phyloP scores from a whole-genome alignment of 2,113 vertebrate species.

The Lontra canadensis region DNA sequence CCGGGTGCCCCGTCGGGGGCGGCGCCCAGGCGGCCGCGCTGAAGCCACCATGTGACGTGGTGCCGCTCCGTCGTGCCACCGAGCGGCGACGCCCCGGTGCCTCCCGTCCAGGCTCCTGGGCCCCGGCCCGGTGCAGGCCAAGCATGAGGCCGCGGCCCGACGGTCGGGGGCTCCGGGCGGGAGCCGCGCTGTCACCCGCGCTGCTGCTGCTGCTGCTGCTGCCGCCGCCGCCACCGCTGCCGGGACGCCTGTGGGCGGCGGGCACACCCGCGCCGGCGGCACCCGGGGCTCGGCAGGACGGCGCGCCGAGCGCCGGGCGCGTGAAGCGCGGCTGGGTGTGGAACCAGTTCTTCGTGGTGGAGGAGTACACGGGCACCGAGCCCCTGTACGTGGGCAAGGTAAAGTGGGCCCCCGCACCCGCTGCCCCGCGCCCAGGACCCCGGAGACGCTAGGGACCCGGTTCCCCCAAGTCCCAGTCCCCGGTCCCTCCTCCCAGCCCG shows the following conservation, averaged over 20 bases:
- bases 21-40: background rate
- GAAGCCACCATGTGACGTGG: constrained; percentile 69
- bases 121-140: constrained; percentile 33
- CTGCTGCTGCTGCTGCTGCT: constrained; percentile 82
- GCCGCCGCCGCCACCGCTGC: constrained; percentile 51
- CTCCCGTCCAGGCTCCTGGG: constrained; percentile 44
- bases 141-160: constrained; percentile 63
- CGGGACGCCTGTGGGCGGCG: constrained; percentile 71
- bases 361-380: constrained; percentile 98
- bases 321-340: constrained; percentile 99
- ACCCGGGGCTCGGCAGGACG: constrained; percentile 62
- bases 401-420: constrained; percentile 70
- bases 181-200: constrained; percentile 68
- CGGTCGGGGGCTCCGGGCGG: constrained; percentile 35
- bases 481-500: background rate
- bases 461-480: accelerated
- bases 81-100: constrained; percentile 37
- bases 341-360: constrained; percentile 99
- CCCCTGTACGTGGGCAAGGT: constrained; percentile 99
- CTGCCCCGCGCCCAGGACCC: background rate
- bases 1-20: background rate
- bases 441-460: background rate
- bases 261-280: constrained; percentile 66
- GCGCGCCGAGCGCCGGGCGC: constrained; percentile 84
- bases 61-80: background rate